phyloP scores from a whole-genome alignment of 1,140 invertebrate species.

The Caenorhabditis tropicalis region DNA sequence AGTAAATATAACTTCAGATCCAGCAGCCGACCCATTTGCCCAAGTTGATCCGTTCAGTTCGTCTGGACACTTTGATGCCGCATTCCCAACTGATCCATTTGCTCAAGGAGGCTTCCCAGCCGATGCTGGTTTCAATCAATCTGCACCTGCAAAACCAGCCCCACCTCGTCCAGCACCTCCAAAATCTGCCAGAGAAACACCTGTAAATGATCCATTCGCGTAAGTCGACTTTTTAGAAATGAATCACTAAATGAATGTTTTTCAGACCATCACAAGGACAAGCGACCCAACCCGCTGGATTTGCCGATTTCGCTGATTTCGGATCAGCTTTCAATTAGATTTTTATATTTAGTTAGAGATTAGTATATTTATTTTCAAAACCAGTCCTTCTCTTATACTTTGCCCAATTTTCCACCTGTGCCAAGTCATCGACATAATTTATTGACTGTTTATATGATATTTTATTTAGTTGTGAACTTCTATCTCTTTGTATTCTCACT shows the following conservation, averaged over 20 bases:
- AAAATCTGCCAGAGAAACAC: conserved; percentile 36
- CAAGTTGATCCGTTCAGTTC: conserved; percentile 47
- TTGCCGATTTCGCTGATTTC: conserved; percentile 51
- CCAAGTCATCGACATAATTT: conserved; percentile 38
- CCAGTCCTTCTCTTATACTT: neutral
- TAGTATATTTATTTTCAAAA: neutral
- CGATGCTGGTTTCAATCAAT: neutral
- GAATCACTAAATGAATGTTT: neutral
- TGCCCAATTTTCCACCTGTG: conserved; percentile 11
- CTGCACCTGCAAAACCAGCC: neutral
- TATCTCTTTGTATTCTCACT: conserved; percentile 1
- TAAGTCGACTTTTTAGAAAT: neutral
- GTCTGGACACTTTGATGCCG: neutral
- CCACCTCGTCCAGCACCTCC: conserved; percentile 48
- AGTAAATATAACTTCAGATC: conserved; percentile 34
- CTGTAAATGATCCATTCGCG: conserved; percentile 52
- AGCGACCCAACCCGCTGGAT: neutral
- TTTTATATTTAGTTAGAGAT: neutral
- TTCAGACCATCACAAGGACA: conserved; percentile 32
- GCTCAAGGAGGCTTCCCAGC: neutral
- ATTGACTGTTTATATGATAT: neutral
- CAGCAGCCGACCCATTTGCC: conserved; percentile 46
- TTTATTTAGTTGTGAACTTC: neutral
- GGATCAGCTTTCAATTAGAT: conserved; percentile 39
- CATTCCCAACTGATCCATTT: conserved; percentile 43